phyloP scores from a whole-genome alignment of 1,140 invertebrate species.

The Drosophila pseudoobscura region DNA sequence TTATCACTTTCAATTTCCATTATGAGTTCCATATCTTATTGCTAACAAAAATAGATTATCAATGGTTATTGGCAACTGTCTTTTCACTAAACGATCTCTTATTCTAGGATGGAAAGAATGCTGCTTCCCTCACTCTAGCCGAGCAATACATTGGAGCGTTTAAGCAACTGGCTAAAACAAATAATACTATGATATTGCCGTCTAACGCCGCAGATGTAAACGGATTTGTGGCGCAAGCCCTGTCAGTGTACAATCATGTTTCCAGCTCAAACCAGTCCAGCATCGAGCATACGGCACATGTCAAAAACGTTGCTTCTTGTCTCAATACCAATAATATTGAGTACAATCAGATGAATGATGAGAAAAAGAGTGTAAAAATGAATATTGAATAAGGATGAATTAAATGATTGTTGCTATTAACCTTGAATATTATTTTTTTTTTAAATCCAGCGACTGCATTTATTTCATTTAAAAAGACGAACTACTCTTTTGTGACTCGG shows the following conservation, averaged over 20 bases:
- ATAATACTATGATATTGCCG: constrained; percentile 97
- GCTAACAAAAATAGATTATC: neutral
- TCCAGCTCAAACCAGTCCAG: constrained; percentile 47
- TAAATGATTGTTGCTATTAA: constrained; percentile 50
- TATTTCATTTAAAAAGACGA: no score
- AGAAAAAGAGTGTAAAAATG: constrained; percentile 69
- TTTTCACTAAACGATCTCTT: constrained; percentile 29
- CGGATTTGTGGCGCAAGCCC: constrained; percentile 92
- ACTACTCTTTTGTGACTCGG: no score
- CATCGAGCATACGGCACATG: constrained; percentile 12
- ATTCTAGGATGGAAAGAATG: constrained; percentile 90
- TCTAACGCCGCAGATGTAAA: constrained; percentile 94
- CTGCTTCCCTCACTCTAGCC: constrained; percentile 95
- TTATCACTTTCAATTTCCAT: neutral
- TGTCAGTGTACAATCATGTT: constrained; percentile 78
- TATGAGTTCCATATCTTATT: neutral
- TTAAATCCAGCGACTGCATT: no score
- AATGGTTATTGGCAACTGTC: neutral
- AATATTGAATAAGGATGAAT: constrained; percentile 65
- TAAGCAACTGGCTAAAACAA: constrained; percentile 94
- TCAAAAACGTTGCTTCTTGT: constrained; percentile 21
- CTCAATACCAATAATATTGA: constrained; percentile 49
- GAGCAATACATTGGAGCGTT: constrained; percentile 98
- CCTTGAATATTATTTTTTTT: constrained; percentile 7
- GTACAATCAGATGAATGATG: constrained; percentile 57